These are phyloP conservation scores for Protonemura montana DNA, from an alignment of 2,888 invertebrate genomes.

Conservation along the genomic window DNA sequence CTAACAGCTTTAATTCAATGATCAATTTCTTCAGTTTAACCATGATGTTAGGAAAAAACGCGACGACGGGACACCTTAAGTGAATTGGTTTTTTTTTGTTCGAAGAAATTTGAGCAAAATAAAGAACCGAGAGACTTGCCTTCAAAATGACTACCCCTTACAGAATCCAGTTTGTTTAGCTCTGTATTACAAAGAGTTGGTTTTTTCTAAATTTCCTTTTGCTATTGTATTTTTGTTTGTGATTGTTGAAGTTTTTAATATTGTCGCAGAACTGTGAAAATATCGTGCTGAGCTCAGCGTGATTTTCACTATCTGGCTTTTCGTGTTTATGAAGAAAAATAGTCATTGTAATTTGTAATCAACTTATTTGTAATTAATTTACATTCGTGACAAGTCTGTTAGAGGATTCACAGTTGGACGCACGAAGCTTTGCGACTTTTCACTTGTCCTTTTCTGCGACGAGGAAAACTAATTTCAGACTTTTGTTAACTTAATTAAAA, in stretches of 20 bases:
- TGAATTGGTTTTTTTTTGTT: neutral
- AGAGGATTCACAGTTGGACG: neutral
- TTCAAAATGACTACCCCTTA: neutral
- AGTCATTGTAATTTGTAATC: neutral
- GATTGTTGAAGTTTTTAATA: neutral
- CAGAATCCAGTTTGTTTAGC: neutral
- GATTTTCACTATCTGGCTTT: neutral
- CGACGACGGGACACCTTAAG: too few relatives aligned
- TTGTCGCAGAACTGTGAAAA: neutral
- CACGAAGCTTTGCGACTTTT: neutral
- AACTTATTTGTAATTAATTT: neutral
- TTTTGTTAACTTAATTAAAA: neutral
- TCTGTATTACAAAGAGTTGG: neutral
- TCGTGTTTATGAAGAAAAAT: neutral
- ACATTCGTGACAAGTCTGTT: neutral
- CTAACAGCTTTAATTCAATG: neutral
- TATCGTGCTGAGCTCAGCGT: neutral
- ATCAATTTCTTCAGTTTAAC: neutral
- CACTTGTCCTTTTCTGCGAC: neutral
- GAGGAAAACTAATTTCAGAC: conserved; percentile 4
- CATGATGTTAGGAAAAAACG: neutral
- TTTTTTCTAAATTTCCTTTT: too few relatives aligned
- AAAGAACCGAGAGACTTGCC: neutral
- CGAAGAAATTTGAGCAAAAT: neutral
- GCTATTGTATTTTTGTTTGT: neutral